phyloP scores from a whole-genome alignment of 1,140 invertebrate species.

The Drosophila persimilis region DNA sequence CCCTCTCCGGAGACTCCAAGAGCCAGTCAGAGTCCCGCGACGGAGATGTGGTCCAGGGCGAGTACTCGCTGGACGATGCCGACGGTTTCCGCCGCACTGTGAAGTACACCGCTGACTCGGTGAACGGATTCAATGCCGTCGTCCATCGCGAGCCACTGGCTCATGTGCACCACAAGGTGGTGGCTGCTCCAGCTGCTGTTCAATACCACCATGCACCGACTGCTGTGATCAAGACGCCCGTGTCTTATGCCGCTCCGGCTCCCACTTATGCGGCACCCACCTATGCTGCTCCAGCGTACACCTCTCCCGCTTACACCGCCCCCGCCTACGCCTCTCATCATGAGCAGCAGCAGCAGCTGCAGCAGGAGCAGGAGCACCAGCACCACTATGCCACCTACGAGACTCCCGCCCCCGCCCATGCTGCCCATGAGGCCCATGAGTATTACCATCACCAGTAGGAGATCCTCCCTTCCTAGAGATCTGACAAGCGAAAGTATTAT shows the following conservation, averaged over 20 bases:
- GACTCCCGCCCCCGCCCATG: conserved; percentile 56
- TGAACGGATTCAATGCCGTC: conserved; percentile 83
- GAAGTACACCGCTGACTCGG: conserved; percentile 83
- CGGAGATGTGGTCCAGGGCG: conserved; percentile 85
- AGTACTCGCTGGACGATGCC: conserved; percentile 80
- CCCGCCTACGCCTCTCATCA: conserved; percentile 40
- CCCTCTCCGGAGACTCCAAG: conserved; percentile 85
- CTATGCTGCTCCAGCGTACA: conserved; percentile 29
- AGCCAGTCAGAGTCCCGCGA: conserved; percentile 85
- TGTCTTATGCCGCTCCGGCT: conserved; percentile 48
- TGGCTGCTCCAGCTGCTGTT: conserved; percentile 53
- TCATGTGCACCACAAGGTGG: conserved; percentile 60
- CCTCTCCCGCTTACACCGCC: conserved; percentile 28
- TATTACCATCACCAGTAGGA: conserved; percentile 70
- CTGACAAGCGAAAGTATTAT: conserved; percentile 59
- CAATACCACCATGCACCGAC: conserved; percentile 61
- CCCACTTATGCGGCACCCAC: conserved; percentile 50
- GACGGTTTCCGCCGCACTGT: conserved; percentile 82
- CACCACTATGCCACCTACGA: conserved; percentile 71
- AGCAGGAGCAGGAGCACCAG: conserved; percentile 47
- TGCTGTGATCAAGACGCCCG: conserved; percentile 46
- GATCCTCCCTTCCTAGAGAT: conserved; percentile 1
- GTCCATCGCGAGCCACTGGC: conserved; percentile 83
- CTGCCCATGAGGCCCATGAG: conserved; percentile 60
- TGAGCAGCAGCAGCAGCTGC: conserved; percentile 51